Evolutionary conservation across 2,888 invertebrate species (phyloP).

Genomic region (Dolichomitus sp.): DNA sequence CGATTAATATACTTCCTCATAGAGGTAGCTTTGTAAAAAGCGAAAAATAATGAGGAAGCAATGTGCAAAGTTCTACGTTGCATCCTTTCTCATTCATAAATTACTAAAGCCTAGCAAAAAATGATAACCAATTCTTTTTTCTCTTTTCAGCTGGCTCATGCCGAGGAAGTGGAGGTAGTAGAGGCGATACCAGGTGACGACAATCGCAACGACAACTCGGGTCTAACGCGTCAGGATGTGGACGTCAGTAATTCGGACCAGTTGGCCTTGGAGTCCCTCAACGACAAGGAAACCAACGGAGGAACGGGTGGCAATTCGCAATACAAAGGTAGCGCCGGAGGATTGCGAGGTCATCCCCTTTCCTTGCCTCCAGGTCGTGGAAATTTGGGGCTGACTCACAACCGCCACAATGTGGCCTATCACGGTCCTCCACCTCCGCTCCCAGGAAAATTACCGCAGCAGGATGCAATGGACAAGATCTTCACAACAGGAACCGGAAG

Average conservation of each 20-base stretch:
- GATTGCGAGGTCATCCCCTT: conserved; percentile 85
- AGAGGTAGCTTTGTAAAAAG: too few relatives aligned
- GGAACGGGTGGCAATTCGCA: conserved; percentile 1
- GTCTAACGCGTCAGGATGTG: conserved; percentile 88
- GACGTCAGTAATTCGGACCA: conserved; percentile 90
- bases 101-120: not conserved
- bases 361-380: conserved; percentile 87
- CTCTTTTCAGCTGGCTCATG: conserved; percentile 78
- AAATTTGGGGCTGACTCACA: conserved; percentile 82
- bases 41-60: too few relatives aligned
- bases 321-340: conserved; percentile 33
- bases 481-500: conserved; percentile 83
- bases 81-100: too few relatives aligned
- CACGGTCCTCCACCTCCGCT: conserved; percentile 92
- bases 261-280: conserved; percentile 91
- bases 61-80: too few relatives aligned
- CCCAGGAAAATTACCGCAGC: conserved; percentile 86
- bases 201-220: conserved; percentile 87
- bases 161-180: conserved; percentile 90
- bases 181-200: conserved; percentile 88
- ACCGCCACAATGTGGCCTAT: conserved; percentile 89
- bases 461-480: conserved; percentile 89
- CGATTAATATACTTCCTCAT: too few relatives aligned
- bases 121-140: not conserved
- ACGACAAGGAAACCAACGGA: conserved; percentile 86